phyloP scores from a whole-genome alignment of 2,113 vertebrate genomes.

The Climacteris rufus region DNA sequence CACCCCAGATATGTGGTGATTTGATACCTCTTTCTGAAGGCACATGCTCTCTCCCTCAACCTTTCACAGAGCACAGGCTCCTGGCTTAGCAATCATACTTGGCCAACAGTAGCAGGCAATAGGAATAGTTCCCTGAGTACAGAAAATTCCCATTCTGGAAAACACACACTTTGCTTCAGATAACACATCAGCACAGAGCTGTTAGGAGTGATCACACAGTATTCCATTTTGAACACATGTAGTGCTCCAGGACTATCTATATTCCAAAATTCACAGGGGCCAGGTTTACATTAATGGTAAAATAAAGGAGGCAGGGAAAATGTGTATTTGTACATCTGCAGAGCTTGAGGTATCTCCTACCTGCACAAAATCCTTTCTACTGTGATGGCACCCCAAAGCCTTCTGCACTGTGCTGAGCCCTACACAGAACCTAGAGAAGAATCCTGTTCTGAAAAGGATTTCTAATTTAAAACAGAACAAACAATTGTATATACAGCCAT shows the following conservation, averaged over 20 bases:
- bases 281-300: not conserved
- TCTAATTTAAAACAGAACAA: slow-evolving; percentile 5
- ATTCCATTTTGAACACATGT: not conserved
- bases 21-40: not conserved
- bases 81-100: not conserved
- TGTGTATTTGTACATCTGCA: not conserved
- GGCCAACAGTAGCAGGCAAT: not conserved
- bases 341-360: rapidly evolving
- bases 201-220: not conserved
- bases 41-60: not conserved
- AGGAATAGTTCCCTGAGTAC: rapidly evolving
- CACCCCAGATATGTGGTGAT: rapidly evolving
- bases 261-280: not conserved
- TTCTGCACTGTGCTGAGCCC: not conserved
- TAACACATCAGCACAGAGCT: not conserved
- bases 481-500: not conserved
- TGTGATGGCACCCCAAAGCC: not conserved
- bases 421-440: not conserved
- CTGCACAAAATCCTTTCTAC: not conserved
- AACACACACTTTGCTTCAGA: not conserved
- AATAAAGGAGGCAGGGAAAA: not conserved
- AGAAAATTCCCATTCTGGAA: not conserved
- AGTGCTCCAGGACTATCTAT: not conserved
- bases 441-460: not conserved
- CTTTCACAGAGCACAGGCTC: not conserved